These are phyloP conservation scores for Hippocampus kuda DNA, from an alignment of 2,797 vertebrate genomes.

Conservation along the genomic window DNA sequence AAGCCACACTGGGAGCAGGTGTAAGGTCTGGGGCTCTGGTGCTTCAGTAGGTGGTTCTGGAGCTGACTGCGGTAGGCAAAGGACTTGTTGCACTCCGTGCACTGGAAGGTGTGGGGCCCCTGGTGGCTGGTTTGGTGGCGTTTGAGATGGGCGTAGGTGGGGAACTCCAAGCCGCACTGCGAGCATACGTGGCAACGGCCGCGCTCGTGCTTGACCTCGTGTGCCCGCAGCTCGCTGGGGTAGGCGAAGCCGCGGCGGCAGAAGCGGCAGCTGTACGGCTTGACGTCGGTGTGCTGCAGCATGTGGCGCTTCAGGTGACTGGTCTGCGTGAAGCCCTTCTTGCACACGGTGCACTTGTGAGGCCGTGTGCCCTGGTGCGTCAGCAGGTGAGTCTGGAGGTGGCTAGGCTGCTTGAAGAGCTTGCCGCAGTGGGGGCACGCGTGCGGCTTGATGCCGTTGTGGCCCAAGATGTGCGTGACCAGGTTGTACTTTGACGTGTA, in stretches of 20 bases:
- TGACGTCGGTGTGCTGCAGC: constrained; percentile 90
- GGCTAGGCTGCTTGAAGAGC: constrained; percentile 97
- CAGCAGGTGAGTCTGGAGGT: constrained; percentile 92
- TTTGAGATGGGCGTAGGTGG: constrained; percentile 92
- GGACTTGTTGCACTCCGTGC: constrained; percentile 89
- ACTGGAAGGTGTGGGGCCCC: constrained; percentile 90
- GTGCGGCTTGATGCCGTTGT: constrained; percentile 95
- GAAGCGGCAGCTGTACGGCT: constrained; percentile 96
- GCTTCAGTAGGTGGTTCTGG: constrained; percentile 94
- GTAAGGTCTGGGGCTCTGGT: constrained; percentile 90
- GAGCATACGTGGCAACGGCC: constrained; percentile 90
- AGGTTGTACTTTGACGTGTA: constrained; percentile 99
- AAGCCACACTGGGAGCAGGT: constrained; percentile 94
- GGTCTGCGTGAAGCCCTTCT: constrained; percentile 96
- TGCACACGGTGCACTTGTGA: constrained; percentile 92
- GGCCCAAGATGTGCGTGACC: constrained; percentile 94
- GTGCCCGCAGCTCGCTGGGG: constrained; percentile 89
- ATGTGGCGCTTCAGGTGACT: constrained; percentile 98
- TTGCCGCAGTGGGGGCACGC: constrained; percentile 90
- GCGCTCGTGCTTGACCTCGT: constrained; percentile 90
- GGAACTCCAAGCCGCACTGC: constrained; percentile 94
- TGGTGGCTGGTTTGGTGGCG: constrained; percentile 92
- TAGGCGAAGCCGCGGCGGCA: constrained; percentile 93
- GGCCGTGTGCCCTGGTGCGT: constrained; percentile 93
- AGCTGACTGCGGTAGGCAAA: constrained; percentile 97